Evolutionary conservation across 1,140 invertebrate species (phyloP).

Genomic region (Macrobrachium nipponense): DNA sequence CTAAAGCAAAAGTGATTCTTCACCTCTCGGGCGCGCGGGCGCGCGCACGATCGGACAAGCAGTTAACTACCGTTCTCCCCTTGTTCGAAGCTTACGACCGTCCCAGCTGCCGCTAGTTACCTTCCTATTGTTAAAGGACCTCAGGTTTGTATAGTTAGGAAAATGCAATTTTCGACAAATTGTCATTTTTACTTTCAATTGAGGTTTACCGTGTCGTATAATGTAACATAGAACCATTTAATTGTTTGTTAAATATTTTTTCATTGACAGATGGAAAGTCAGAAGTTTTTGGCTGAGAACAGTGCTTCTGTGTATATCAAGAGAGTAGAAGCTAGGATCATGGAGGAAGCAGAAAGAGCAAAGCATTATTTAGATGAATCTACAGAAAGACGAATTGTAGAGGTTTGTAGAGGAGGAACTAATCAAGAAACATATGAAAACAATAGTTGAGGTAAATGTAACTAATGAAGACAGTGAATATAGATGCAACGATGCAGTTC

Average conservation of each 20-base stretch:
- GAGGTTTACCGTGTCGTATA: neutral
- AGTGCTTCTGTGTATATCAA: slow-evolving; percentile 99
- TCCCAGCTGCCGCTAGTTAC: too few species aligned
- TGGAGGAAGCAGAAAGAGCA: slow-evolving; percentile 96
- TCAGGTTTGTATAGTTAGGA: too few species aligned
- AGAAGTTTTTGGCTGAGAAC: slow-evolving; percentile 98
- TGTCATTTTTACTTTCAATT: neutral
- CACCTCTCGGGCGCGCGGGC: too few species aligned
- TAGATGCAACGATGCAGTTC: too few species aligned
- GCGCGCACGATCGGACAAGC: too few species aligned
- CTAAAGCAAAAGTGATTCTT: too few species aligned
- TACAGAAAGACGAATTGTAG: slow-evolving; percentile 94
- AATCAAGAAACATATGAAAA: slow-evolving; percentile 99
- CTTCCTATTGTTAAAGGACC: too few species aligned
- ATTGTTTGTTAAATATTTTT: slow-evolving; percentile 1
- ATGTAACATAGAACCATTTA: too few species aligned
- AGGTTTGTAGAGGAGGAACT: slow-evolving; percentile 98
- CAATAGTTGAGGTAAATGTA: slow-evolving; percentile 87
- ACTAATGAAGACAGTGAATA: neutral
- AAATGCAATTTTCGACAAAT: too few species aligned
- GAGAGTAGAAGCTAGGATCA: slow-evolving; percentile 96
- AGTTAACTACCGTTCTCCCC: too few species aligned
- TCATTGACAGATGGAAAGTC: slow-evolving; percentile 88
- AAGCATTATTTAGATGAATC: slow-evolving; percentile 98
- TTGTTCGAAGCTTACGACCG: too few species aligned